Conservation (phyloP, 2,113 vertebrate species). For the Raphicerus campestris region DNA sequence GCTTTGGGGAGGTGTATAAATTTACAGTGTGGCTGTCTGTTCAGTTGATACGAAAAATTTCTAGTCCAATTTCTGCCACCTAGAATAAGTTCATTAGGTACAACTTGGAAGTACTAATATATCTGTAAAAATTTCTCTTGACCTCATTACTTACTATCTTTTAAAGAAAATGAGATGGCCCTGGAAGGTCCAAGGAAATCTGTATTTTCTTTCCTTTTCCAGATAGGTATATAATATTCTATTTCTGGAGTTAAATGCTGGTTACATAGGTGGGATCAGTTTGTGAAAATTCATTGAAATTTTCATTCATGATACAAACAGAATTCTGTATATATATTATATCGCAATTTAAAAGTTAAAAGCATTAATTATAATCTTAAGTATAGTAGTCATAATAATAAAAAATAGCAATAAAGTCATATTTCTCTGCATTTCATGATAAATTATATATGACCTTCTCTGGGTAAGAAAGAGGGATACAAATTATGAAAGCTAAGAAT, state of each 20-base stretch:
- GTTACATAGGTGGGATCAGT: neutral
- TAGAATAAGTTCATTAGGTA: neutral
- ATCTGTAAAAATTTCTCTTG: neutral
- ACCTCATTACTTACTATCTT: neutral
- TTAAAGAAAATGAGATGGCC: neutral
- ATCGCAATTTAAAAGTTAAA: neutral
- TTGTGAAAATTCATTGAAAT: neutral
- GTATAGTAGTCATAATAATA: neutral
- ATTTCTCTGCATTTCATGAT: neutral
- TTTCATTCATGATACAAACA: neutral
- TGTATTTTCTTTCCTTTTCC: neutral
- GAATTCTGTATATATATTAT: neutral
- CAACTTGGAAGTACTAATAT: neutral
- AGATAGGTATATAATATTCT: neutral
- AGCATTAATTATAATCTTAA: neutral
- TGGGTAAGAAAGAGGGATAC: neutral
- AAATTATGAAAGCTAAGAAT: slow-evolving; percentile 4
- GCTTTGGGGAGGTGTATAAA: neutral
- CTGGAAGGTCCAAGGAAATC: neutral
- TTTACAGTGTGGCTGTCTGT: neutral
- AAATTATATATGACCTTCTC: neutral
- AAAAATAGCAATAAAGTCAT: neutral
- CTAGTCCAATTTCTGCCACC: neutral
- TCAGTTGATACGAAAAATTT: neutral
- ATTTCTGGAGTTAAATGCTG: neutral